Base-by-base conservation (phyloP, 2,888 invertebrate species). In the Trissoscelio sp. region DNA sequence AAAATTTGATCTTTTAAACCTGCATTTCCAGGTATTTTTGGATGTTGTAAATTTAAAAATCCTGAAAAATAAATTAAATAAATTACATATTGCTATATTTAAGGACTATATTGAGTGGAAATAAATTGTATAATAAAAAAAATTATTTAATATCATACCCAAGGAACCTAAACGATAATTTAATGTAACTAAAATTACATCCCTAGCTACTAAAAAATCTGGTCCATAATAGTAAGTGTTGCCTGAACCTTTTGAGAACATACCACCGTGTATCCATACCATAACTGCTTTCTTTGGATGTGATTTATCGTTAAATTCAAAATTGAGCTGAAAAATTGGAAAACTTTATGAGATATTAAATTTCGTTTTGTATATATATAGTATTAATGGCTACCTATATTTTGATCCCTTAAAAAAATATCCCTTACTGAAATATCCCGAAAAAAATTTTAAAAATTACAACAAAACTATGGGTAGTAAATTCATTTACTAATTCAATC, bases 1-100 rank as follows among this genome's bases (percentile, higher is more conserved):
- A 91, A 88, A 9, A 92, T 91, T 90, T 93, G 93, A 84, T 93
- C 93, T 86, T 92, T 92, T 4, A 87, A 22, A 28, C 84, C 88
- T 14, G 77, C 83, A 75, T 88, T 86, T 28, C 87, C 88, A 9
- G 77, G 62, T 34, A 77, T 62, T 34, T n/a, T 28, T 34, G n/a
- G 3, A 53, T 67, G 12, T 9, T 34, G 9, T 6, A 86, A n/a
- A 42, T 81, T 83, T 28, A 86, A 31, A 42, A 42, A 42, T 42
- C 12, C 18, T 12, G 18, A 18, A 24, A 24, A 24, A 24, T 24
- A 24, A 28, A 51, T 24, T 24, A 24, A 24, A n/a, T n/a, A 24
- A 24, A 24, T 24, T 24, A 24, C 6, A 24, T n/a, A 24, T 24
- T 6, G 6, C 6, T 24, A 24, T 24, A 24, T 24, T n/a, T n/a